Base-by-base conservation (phyloP, 1,140 invertebrate genomes). In the Nomia melanderi region DNA sequence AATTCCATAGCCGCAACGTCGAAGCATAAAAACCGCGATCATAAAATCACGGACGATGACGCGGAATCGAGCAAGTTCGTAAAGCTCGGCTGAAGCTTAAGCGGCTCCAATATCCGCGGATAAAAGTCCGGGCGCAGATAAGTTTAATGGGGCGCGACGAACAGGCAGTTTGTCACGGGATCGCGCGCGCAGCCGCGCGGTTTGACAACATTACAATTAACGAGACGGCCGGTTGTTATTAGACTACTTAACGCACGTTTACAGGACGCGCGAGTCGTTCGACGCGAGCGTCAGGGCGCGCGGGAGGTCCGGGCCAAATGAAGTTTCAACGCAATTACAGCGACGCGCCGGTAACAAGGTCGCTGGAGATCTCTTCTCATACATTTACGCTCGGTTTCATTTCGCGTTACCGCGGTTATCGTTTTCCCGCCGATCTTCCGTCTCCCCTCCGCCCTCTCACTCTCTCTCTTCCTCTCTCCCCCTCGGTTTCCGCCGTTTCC, bases 241-340 rank as follows among this genome's bases (percentile, higher is more conserved):
- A 70, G 60, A 74, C 77, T 65, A 74, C 53, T 74, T 78, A 78
- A 73, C 62, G 77, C 62, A 25, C 60, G 41, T 66, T 77, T 77
- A 77, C 66, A 44, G 29, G n/a, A n/a, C 57, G 57, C 54, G 56
- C 66, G 44, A 62, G 47, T 59, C n/a, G 33, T 29, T 56, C 27
- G 17, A 8, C 47, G 47, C 3, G 20, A 27, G n/a, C 54, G 27
- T 56, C 5, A 31, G 6, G 17, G 33, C 31, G 57, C 29, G 14
- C 27, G 54, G 3, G 29, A 11, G 66, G 33, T 33, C 23, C 54
- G 36, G 41, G 71, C 62, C 71, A 75, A 78, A 78, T 74, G 71
- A 78, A 78, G 71, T 78, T 78, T 75, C 77, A 73, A 53, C 71
- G 71, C 77, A 78, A 78, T 78, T 78, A 78, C 56, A 59, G 62